These are phyloP conservation scores for Tetrapedia diversipes DNA, from an alignment of 2,888 invertebrate species.

Conservation along the genomic window DNA sequence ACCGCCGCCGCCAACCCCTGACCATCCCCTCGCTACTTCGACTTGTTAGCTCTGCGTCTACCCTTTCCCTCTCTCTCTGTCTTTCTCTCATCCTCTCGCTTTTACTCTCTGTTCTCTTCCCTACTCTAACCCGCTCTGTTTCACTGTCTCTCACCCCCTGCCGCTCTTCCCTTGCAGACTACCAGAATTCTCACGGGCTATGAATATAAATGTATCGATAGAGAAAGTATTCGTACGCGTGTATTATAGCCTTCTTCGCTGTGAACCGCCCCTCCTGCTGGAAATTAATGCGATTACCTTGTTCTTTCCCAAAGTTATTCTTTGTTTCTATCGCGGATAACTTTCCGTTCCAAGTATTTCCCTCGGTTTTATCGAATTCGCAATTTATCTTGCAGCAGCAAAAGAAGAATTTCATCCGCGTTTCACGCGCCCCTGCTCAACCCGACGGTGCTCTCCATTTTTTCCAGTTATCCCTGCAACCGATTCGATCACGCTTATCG, in stretches of 20 bases:
- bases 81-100: too few species aligned
- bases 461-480: too few species aligned
- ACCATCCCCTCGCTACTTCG: constrained; percentile 44
- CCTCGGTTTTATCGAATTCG: background rate
- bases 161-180: background rate
- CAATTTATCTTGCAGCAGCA: too few species aligned
- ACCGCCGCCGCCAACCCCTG: constrained; percentile 55
- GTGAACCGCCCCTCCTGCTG: background rate
- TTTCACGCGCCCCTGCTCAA: too few species aligned
- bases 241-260: background rate
- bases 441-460: too few species aligned
- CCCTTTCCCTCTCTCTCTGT: constrained; percentile 3
- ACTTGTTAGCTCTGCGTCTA: constrained; percentile 45
- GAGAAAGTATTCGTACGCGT: constrained; percentile 34
- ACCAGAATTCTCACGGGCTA: constrained; percentile 36
- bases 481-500: too few species aligned
- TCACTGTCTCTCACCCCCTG: constrained; percentile 17
- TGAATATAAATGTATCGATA: constrained; percentile 50
- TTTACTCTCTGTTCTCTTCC: background rate
- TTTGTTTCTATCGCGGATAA: background rate
- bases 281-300: background rate
- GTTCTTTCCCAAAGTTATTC: constrained; percentile 2
- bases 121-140: background rate
- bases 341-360: background rate
- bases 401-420: too few species aligned